phyloP scores from a whole-genome alignment of 2,113 vertebrate species.

The Microcebus griseorufus region DNA sequence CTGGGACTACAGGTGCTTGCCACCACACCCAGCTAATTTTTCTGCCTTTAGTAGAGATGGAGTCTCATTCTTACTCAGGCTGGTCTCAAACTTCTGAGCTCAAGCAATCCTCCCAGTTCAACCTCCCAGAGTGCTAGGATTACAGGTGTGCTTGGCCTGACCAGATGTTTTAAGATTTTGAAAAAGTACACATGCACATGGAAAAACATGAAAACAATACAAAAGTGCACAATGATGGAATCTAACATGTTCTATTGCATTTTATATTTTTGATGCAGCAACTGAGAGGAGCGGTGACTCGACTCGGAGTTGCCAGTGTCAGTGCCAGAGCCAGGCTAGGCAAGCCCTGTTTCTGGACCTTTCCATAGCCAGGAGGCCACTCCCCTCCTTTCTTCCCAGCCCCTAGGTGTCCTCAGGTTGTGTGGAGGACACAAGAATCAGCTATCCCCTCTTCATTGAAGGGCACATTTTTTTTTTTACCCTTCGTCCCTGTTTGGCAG shows the following conservation, averaged over 20 bases:
- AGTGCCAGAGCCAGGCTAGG: neutral
- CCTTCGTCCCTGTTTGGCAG: neutral
- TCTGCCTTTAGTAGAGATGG: no score
- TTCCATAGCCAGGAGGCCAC: neutral
- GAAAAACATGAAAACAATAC: neutral
- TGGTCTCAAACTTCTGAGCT: no score
- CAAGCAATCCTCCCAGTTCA: no score
- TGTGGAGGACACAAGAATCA: neutral
- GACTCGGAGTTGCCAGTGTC: neutral
- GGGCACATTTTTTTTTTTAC: neutral
- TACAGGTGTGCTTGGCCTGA: neutral
- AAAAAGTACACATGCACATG: neutral
- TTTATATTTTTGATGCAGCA: conserved; percentile 4
- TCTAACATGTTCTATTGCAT: neutral
- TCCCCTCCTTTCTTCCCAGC: neutral
- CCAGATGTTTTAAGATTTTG: neutral
- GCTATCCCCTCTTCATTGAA: neutral
- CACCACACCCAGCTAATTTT: no score
- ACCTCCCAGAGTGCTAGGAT: no score
- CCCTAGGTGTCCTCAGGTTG: neutral
- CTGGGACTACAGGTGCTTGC: no score
- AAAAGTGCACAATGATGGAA: neutral
- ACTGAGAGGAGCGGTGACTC: neutral
- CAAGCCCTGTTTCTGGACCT: neutral
- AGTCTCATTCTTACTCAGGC: no score